These are phyloP conservation scores for Trialeurodes vaporariorum DNA, from an alignment of 1,140 invertebrate species.

Conservation along the genomic window DNA sequence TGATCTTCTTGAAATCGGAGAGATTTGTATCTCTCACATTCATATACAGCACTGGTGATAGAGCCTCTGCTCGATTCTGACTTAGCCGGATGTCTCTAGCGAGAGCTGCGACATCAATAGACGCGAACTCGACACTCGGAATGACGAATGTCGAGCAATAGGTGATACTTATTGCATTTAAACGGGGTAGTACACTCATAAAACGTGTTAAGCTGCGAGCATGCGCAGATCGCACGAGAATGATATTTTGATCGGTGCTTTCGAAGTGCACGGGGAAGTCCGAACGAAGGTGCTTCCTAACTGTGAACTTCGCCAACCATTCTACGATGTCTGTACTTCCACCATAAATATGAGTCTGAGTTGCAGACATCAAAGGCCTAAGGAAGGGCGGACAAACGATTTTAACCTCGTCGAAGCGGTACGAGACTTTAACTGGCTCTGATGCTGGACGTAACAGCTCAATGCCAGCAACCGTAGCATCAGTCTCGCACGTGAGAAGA, in stretches of 20 bases:
- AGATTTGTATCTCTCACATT: not conserved
- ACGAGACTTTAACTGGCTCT: too few relatives aligned
- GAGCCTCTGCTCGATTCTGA: not conserved
- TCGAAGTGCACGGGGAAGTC: too few relatives aligned
- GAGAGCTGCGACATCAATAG: not conserved
- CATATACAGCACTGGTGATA: not conserved
- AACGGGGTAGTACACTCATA: not conserved
- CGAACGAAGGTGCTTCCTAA: too few relatives aligned
- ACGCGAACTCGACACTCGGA: not conserved
- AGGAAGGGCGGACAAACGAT: not conserved
- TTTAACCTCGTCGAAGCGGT: too few relatives aligned
- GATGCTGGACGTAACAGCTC: too few relatives aligned
- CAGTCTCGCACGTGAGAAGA: not conserved
- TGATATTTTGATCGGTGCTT: not conserved
- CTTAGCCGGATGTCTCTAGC: not conserved
- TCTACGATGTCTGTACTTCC: not conserved
- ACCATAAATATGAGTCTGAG: not conserved
- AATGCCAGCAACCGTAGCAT: not conserved
- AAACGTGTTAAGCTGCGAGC: not conserved
- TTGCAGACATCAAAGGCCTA: not conserved
- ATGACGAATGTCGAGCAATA: not conserved
- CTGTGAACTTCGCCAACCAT: too few relatives aligned
- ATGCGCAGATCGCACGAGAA: not conserved
- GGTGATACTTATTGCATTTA: not conserved
- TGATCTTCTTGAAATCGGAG: not conserved